These are phyloP conservation scores for Diplosoma virens DNA, from an alignment of 23 tunicate genomes.

Conservation along the genomic window DNA sequence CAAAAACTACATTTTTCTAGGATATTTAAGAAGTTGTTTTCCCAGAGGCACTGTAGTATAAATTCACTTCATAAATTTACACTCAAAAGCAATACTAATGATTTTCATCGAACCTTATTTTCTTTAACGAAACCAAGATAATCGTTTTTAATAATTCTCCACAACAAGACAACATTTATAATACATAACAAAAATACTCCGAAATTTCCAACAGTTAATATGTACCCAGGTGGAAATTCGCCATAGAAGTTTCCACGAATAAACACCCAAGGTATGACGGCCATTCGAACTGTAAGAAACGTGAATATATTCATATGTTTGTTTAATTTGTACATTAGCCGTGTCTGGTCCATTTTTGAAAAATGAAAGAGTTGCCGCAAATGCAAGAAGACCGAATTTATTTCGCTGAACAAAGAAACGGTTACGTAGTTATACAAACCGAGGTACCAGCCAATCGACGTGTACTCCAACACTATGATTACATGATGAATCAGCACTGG, in stretches of 20 bases:
- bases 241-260: neutral
- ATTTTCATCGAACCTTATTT: too few species aligned
- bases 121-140: too few species aligned
- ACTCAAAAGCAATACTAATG: too few species aligned
- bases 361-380: slow-evolving; percentile 30
- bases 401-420: slow-evolving; percentile 35
- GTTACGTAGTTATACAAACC: neutral
- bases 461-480: neutral
- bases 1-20: too few species aligned
- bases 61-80: too few species aligned
- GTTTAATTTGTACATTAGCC: slow-evolving; percentile 12
- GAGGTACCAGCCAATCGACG: neutral
- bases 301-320: slow-evolving; percentile 20
- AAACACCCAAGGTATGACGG: slow-evolving; percentile 23
- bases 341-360: neutral
- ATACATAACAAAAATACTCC: slow-evolving; percentile 35
- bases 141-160: slow-evolving; percentile 23
- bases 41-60: too few species aligned
- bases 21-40: too few species aligned
- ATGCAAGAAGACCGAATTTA: slow-evolving; percentile 43
- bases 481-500: slow-evolving; percentile 22
- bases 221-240: neutral
- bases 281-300: slow-evolving; percentile 33
- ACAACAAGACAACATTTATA: slow-evolving; percentile 24
- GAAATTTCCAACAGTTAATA: neutral